Percentiles rank a stretch among this genome's conserved stretches.
Evolutionary conservation across 2,113 vertebrate genomes (phyloP).

Genomic region (Melanocharis versteri): DNA sequence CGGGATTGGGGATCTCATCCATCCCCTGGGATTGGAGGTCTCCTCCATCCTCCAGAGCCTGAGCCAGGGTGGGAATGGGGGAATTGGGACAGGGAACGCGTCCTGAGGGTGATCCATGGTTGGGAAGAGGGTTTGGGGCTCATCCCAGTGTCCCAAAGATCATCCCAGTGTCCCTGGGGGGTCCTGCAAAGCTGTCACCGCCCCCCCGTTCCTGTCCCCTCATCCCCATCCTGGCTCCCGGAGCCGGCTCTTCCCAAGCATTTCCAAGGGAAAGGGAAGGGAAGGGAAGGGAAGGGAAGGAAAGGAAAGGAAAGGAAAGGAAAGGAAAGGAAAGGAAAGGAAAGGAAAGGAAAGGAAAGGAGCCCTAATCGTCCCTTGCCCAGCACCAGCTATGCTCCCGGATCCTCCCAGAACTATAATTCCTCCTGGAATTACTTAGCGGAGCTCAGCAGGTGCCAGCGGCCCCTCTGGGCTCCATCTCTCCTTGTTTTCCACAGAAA

Average conservation of each 20-base stretch:
- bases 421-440: neutral
- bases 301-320: neutral
- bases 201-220: neutral
- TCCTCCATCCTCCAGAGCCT: neutral
- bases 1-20: rapidly evolving
- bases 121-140: neutral
- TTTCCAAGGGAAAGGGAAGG: neutral
- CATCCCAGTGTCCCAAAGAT: neutral
- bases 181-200: neutral
- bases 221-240: neutral
- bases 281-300: neutral
- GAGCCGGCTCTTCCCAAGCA: neutral
- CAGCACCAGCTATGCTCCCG: neutral
- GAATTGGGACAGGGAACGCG: rapidly evolving
- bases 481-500: neutral
- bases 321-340: neutral
- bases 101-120: rapidly evolving
- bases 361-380: neutral
- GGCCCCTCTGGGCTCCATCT: neutral
- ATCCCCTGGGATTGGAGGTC: neutral
- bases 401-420: neutral
- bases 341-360: neutral
- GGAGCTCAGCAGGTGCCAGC: slow-evolving; percentile 36
- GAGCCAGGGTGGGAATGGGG: neutral
- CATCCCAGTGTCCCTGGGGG: neutral